These are phyloP conservation scores for Nycticorax nycticorax DNA, from an alignment of 2,113 vertebrate species.

Conservation along the genomic window DNA sequence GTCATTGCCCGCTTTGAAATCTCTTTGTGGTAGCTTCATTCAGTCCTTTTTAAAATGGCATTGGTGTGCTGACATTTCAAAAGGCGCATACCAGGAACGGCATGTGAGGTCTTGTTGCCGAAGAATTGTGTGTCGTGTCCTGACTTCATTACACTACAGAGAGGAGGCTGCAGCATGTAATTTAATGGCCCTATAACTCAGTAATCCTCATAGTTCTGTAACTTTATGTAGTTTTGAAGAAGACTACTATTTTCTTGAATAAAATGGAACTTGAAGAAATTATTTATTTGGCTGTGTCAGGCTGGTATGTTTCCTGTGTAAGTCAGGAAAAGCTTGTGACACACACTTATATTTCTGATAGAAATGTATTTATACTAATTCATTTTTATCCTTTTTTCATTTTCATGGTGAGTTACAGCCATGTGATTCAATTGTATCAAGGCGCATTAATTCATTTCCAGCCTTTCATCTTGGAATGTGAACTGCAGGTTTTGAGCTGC, in stretches of 20 bases:
- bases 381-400: not conserved
- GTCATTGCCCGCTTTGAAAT: not conserved
- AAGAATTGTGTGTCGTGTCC: not conserved
- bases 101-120: not conserved
- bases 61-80: not conserved
- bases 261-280: not conserved
- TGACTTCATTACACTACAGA: not conserved
- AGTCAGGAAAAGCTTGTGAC: not conserved
- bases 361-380: not conserved
- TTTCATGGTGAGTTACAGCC: not conserved
- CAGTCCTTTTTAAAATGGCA: not conserved
- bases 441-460: not conserved
- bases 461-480: not conserved
- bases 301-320: not conserved
- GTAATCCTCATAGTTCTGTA: not conserved
- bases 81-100: not conserved
- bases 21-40: not conserved
- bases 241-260: not conserved
- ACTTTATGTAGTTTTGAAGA: not conserved
- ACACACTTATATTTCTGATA: not conserved
- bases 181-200: not conserved
- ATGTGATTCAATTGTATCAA: not conserved
- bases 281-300: not conserved
- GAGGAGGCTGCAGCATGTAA: not conserved
- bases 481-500: not conserved